phyloP scores from a whole-genome alignment of 64 coral and sea anemone species.

The Porites australiensis region DNA sequence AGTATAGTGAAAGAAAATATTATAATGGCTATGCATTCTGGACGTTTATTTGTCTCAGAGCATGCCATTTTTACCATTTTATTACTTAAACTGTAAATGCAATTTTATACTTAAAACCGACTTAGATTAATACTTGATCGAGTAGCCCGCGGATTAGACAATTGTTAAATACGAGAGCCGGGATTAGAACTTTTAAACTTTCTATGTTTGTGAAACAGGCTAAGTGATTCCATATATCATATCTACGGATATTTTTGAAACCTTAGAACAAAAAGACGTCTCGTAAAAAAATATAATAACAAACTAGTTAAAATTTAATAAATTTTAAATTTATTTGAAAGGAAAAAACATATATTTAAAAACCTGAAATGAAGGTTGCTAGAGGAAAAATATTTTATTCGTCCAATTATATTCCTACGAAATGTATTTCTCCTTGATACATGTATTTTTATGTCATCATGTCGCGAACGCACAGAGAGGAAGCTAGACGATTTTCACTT shows the following conservation, averaged over 20 bases:
- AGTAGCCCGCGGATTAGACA: background rate
- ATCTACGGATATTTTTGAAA: background rate
- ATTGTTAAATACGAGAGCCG: background rate
- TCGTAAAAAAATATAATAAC: background rate
- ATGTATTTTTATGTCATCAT: background rate
- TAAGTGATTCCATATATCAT: background rate
- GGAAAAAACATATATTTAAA: background rate
- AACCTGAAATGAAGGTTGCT: background rate
- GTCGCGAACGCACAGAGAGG: background rate
- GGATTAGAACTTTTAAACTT: background rate
- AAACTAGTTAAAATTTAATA: background rate
- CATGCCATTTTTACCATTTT: constrained; percentile 42
- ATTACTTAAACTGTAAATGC: constrained; percentile 35
- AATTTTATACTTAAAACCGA: constrained; percentile 40
- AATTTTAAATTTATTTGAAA: constrained; percentile 12
- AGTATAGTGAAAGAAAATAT: background rate
- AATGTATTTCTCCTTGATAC: background rate
- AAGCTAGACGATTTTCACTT: background rate
- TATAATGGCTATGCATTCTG: background rate
- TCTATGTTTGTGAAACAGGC: background rate
- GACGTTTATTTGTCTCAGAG: constrained; percentile 15
- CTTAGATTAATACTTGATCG: constrained; percentile 28
- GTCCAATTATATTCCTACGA: background rate
- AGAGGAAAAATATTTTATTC: background rate
- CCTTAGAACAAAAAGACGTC: background rate